Conservation (phyloP, 2,113 vertebrate species). For the Pseudonaja textilis region DNA sequence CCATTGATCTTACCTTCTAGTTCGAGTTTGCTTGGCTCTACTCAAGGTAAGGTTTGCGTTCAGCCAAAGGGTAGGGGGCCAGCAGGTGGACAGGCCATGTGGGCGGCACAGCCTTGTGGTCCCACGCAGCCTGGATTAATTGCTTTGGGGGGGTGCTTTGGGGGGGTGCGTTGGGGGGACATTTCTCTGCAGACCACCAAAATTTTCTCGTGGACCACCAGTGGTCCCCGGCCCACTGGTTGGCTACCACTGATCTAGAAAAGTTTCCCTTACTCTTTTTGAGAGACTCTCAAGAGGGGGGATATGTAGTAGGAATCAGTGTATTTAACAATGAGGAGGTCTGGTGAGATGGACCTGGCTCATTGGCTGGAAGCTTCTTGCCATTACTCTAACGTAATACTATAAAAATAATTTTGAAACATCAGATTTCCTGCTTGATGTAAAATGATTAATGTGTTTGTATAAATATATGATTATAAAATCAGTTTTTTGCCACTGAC, state of each 20-base stretch:
- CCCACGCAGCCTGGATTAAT: no score
- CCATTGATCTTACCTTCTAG: no score
- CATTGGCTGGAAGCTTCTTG: not conserved
- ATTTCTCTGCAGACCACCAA: no score
- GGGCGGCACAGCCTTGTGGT: no score
- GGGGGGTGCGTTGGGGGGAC: no score
- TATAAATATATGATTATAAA: not conserved
- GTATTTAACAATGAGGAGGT: not conserved
- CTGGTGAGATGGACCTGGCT: not conserved
- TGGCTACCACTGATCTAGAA: not conserved
- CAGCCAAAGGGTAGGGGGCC: no score
- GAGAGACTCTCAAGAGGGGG: not conserved
- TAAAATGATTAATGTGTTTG: not conserved
- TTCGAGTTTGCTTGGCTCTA: no score
- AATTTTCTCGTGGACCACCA: no score
- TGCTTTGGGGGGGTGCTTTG: no score
- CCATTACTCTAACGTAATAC: not conserved
- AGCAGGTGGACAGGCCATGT: no score
- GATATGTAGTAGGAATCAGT: not conserved
- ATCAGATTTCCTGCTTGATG: not conserved
- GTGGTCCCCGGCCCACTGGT: no score
- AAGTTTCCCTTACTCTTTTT: not conserved
- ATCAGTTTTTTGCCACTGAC: not conserved
- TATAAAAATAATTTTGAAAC: not conserved
- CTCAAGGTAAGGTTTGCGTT: no score